A percentile compares a stretch with the other conserved stretches of the same genome.
phyloP scores from a whole-genome alignment of 2,797 vertebrate genomes.

The Agapornis canus region DNA sequence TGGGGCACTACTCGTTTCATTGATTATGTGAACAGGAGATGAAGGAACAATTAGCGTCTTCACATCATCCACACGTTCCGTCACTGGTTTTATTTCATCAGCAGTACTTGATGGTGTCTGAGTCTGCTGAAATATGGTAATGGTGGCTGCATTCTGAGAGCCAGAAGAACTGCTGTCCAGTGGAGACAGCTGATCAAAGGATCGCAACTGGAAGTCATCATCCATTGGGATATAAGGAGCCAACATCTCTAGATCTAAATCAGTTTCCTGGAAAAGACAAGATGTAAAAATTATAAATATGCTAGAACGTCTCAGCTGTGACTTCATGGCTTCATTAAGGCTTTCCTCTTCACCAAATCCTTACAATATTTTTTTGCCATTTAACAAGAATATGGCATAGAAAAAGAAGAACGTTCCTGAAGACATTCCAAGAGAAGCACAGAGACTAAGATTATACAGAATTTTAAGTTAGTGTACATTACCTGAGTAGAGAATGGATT shows the following conservation, averaged over 20 bases:
- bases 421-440: not conserved
- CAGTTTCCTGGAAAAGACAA: constrained; percentile 80
- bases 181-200: constrained; percentile 84
- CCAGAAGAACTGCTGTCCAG: constrained; percentile 79
- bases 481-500: constrained; percentile 91
- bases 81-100: constrained; percentile 64
- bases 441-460: not conserved
- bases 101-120: constrained; percentile 19
- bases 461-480: constrained; percentile 23
- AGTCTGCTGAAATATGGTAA: constrained; percentile 65
- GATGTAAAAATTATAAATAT: not conserved
- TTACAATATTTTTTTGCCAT: not conserved
- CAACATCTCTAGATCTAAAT: constrained; percentile 95
- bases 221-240: constrained; percentile 99
- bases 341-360: not conserved
- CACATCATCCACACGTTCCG: constrained; percentile 62
- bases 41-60: constrained; percentile 65
- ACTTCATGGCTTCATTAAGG: not conserved
- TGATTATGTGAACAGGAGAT: constrained; percentile 69
- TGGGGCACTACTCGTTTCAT: constrained; percentile 72
- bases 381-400: not conserved
- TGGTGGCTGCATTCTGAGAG: constrained; percentile 57
- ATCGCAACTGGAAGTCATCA: constrained; percentile 94
- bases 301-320: not conserved
- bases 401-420: not conserved